Percentiles rank a stretch among this genome's conserved stretches.
Evolutionary conservation across 2,113 vertebrate species (phyloP).

Genomic region (Pseudorasbora parva): DNA sequence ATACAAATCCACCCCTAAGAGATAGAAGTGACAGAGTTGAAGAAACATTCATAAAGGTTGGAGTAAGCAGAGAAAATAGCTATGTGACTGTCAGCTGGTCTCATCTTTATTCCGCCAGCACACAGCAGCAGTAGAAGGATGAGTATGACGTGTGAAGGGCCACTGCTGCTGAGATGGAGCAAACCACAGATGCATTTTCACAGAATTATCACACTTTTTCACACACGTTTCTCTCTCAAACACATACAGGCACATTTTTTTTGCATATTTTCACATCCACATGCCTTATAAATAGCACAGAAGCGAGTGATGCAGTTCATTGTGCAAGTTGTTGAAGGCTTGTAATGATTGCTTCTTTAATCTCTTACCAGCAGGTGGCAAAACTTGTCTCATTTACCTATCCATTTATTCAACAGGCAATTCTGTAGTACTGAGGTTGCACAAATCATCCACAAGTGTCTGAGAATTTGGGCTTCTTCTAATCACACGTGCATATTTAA

Average conservation of each 20-base stretch:
- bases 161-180: conserved; percentile 4
- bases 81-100: not conserved
- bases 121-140: not conserved
- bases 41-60: not conserved
- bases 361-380: not conserved
- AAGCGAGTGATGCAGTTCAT: not conserved
- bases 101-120: not conserved
- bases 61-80: not conserved
- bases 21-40: not conserved
- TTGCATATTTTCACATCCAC: not conserved
- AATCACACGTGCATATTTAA: not conserved
- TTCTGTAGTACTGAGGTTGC: not conserved
- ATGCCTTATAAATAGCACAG: not conserved
- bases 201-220: conserved; percentile 26
- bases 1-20: not conserved
- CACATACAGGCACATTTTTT: not conserved
- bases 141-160: conserved; percentile 25
- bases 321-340: not conserved
- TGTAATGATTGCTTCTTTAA: not conserved
- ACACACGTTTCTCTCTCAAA: conserved; percentile 15
- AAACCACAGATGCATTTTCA: conserved; percentile 21
- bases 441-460: conserved; percentile 2
- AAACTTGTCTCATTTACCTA: not conserved
- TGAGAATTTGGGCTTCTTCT: not conserved
- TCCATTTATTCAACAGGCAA: not conserved